Base-by-base conservation (phyloP, 1,140 invertebrate species). In the Proales similis region DNA sequence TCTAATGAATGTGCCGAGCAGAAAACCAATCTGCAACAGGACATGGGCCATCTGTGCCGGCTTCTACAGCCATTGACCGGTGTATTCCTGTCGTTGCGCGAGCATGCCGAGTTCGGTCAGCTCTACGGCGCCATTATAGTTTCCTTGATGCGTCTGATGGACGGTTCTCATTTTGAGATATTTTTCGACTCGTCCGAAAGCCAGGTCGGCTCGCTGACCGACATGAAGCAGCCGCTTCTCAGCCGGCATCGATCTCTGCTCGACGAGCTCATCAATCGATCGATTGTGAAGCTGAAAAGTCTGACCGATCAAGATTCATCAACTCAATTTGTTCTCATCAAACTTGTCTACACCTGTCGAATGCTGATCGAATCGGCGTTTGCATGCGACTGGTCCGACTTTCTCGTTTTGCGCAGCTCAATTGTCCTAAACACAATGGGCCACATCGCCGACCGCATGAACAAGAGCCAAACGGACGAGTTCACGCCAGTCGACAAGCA, bases 331-430 rank as follows among this genome's bases (percentile, higher is more conserved):
- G 5, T 27, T 17, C 20, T 57, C n/a, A 12, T 57, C 12, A 39
- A 57, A 26, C 19, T 57, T 7, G 45, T 57, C 14, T 14, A 57
- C 17, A 24, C 38, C 11, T 57, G 51, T 11, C 39, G 32, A n/a
- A 42, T 24, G 9, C 17, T 57, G n/a, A 22, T 57, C n/a, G 24
- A 43, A 17, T 4, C 26, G 17, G 29, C 38, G 20, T 57, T 57
- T 27, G 36, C 51, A 22, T 26, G 20, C 17, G 38, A 57, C 32
- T 57, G 51, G 51, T 57, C 29, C n/a, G 51, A 57, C 30, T 26
- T 57, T 11, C 7, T 57, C 17, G 30, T 57, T 17, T 19, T 57
- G 22, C 24, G 51, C 9, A 57, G 45, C 26, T n/a, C n/a, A 9
- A 42, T 57, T 39, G 51, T 57, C 30, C 38, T 42, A 17, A 38